Percentiles rank a stretch among this genome's conserved stretches.
phyloP scores from a whole-genome alignment of 1,140 invertebrate species.

The Cydia amplana region DNA sequence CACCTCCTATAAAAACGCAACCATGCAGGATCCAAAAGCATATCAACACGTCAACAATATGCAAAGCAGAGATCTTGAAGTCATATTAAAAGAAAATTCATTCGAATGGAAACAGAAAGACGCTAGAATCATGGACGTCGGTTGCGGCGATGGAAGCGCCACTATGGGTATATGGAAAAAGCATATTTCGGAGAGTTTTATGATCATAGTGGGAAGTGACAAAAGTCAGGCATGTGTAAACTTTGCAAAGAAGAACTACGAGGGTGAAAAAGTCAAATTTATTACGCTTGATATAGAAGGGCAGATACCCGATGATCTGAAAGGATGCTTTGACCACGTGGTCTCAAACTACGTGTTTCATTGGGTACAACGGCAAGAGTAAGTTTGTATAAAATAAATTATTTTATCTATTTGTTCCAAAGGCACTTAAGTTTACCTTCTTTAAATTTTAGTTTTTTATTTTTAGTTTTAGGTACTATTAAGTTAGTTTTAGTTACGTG shows the following conservation, averaged over 20 bases:
- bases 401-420: no score
- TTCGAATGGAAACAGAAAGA: neutral
- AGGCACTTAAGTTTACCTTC: no score
- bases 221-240: neutral
- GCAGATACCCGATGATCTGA: neutral
- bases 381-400: neutral
- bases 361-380: slow-evolving; percentile 13
- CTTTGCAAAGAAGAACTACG: neutral
- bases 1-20: neutral
- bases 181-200: slow-evolving; percentile 2
- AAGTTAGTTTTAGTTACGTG: no score
- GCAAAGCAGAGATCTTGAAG: neutral
- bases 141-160: neutral
- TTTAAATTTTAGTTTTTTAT: no score
- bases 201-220: neutral
- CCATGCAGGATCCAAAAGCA: neutral
- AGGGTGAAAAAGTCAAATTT: neutral
- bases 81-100: neutral
- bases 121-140: neutral
- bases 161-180: neutral
- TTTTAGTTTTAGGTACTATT: no score
- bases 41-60: neutral
- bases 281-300: slow-evolving; percentile 12
- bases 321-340: neutral
- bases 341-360: neutral